A percentile compares a stretch with the other conserved stretches of the same genome.
These are phyloP conservation scores for Odontophorus gujanensis DNA, from an alignment of 2,113 vertebrate genomes.

Conservation along the genomic window DNA sequence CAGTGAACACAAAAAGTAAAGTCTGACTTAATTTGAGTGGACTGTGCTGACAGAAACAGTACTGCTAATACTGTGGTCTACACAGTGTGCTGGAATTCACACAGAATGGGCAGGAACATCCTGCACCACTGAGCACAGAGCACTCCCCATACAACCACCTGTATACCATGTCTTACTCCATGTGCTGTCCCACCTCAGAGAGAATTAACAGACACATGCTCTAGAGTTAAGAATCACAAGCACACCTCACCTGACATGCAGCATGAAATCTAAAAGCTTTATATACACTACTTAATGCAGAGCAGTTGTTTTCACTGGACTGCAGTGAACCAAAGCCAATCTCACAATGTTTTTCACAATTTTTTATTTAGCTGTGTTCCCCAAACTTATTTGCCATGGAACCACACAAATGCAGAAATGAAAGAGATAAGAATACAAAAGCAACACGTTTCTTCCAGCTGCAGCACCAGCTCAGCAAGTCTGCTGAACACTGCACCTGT, in stretches of 20 bases:
- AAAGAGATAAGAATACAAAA: neutral
- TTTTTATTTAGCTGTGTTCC: neutral
- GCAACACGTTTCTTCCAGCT: neutral
- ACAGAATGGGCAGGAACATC: neutral
- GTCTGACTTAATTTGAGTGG: neutral
- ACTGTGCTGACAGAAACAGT: neutral
- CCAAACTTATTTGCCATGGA: neutral
- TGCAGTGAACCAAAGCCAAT: neutral
- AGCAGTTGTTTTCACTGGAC: neutral
- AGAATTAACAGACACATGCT: neutral
- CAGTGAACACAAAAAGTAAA: neutral
- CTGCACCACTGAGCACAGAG: rapidly evolving
- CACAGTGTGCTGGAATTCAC: neutral
- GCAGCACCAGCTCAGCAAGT: neutral
- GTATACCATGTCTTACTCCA: neutral
- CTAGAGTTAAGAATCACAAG: neutral
- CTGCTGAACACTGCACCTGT: neutral
- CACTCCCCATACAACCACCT: rapidly evolving
- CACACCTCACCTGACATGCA: neutral
- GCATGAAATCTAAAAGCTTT: neutral
- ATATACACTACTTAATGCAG: neutral
- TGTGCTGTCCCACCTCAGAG: neutral
- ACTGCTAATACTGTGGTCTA: neutral
- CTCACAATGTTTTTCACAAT: neutral
- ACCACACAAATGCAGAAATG: neutral